These are phyloP conservation scores for Pristionchus arcanus DNA, from an alignment of 2,888 invertebrate species.

Conservation along the genomic window DNA sequence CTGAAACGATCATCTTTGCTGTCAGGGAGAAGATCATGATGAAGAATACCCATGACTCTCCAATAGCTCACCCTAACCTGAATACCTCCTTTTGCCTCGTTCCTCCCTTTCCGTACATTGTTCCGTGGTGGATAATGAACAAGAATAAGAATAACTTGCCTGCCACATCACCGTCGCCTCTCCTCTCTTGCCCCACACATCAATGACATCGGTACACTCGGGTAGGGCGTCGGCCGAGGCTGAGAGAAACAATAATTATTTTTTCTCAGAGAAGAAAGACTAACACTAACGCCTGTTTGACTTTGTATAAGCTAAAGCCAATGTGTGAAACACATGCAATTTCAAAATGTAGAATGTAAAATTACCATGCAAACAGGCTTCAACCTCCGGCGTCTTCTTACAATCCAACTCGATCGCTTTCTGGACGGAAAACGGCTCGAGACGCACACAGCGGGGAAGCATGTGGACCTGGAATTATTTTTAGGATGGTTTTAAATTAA, in stretches of 20 bases:
- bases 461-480: constrained; percentile 51
- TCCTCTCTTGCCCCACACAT: constrained; percentile 55
- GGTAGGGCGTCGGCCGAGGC: constrained; percentile 44
- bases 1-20: too few species aligned
- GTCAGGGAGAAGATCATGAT: too few species aligned
- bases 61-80: too few species aligned
- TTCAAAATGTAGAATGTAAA: too few species aligned
- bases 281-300: background rate
- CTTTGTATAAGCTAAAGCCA: background rate
- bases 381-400: constrained; percentile 20
- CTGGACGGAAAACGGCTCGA: constrained; percentile 55
- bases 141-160: background rate
- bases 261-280: too few species aligned
- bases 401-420: constrained; percentile 56
- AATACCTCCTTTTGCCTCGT: too few species aligned
- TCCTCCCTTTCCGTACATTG: too few species aligned
- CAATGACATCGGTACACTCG: constrained; percentile 56
- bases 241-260: too few species aligned
- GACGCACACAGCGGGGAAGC: constrained; percentile 55
- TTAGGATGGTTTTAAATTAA: background rate
- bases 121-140: background rate
- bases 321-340: too few species aligned
- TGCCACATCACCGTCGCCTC: constrained; percentile 56
- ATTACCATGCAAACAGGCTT: constrained; percentile 38
- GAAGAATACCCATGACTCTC: too few species aligned